Evolutionary conservation across 1,140 invertebrate species (phyloP), one percentile per base, ranked within the genome.

Genomic region (Heliconius himera): DNA sequence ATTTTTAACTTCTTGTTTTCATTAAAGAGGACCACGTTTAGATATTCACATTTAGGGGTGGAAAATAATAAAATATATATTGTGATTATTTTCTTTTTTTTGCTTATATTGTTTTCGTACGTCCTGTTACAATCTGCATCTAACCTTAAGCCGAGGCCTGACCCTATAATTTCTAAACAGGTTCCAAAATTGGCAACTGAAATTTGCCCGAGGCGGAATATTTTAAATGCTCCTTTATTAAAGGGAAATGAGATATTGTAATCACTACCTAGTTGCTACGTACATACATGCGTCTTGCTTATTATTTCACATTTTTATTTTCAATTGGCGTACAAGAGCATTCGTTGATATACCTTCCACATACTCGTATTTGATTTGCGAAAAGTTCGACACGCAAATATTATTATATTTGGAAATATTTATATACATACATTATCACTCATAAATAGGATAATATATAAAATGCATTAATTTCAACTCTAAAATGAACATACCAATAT

Each of bases 91-190:
- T n/a, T 38, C 6, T 51, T 51, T 11, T 46, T 13, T 20, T 51
- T 51, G 18, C 73, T 71, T 56, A 70, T 79, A 79, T 49, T 71
- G 36, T 74, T 75, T 71, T 80, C 77, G 51, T 77, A 76, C 74
- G 51, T 70, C 29, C 38, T 73, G 66, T 78, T 81, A 73, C 77
- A 81, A 72, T 80, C 77, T 80, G 78, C 81, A 78, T 83, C 89
- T 89, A 89, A 92, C 84, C 87, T 86, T 81, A 85, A 76, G 75
- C 81, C 79, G 78, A 75, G 84, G 81, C 73, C 85, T 93, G 89
- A 89, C 91, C 91, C 91, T 94, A 91, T 94, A 94, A 94, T 94
- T 94, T 94, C 93, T 94, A 94, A 94, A 93, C 93, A 89, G 89
- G 93, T 94, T 93, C 86, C 89, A 78, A 93, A 94, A 93, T 93